Percentiles rank a stretch among this genome's conserved stretches.
Evolutionary conservation across 2,113 vertebrate genomes (phyloP).

Genomic region (Amia ocellicauda): DNA sequence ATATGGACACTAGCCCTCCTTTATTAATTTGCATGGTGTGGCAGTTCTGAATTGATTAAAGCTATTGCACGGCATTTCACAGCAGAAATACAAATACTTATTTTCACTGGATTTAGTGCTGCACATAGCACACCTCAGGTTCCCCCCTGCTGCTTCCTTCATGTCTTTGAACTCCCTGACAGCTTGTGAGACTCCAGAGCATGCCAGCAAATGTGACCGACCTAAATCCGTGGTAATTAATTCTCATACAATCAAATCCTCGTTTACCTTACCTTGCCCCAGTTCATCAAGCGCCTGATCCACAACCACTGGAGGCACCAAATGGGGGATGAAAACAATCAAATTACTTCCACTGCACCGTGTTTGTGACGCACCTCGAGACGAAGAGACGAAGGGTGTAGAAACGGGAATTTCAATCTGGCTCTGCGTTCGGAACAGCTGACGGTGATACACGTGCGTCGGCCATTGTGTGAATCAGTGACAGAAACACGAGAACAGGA

Average conservation of each 20-base stretch:
- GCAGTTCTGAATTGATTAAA: too few relatives aligned
- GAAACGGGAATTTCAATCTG: constrained; percentile 28
- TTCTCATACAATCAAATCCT: constrained; percentile 22
- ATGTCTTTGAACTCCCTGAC: background rate
- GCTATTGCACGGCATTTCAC: too few relatives aligned
- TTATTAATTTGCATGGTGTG: too few relatives aligned
- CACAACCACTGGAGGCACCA: constrained; percentile 20
- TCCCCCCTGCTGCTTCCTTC: background rate
- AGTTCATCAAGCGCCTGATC: constrained; percentile 36
- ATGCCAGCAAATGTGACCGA: background rate
- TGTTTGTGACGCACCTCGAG: constrained; percentile 28
- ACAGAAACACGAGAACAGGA: too few relatives aligned
- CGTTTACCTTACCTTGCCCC: constrained; percentile 24
- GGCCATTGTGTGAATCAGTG: too few relatives aligned
- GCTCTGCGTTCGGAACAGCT: constrained; percentile 35
- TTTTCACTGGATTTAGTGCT: too few relatives aligned
- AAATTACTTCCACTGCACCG: constrained; percentile 15
- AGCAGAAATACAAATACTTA: too few relatives aligned
- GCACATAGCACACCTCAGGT: too few relatives aligned
- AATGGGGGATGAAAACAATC: constrained; percentile 10
- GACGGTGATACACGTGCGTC: background rate
- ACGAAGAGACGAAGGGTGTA: constrained; percentile 27
- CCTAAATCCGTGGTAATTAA: constrained; percentile 34
- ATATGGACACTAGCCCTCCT: too few relatives aligned
- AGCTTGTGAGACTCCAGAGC: background rate